Evolutionary conservation across 1,140 invertebrate genomes (phyloP), one percentile per base, ranked within the genome.

Genomic region (Aphaenogaster rudis): DNA sequence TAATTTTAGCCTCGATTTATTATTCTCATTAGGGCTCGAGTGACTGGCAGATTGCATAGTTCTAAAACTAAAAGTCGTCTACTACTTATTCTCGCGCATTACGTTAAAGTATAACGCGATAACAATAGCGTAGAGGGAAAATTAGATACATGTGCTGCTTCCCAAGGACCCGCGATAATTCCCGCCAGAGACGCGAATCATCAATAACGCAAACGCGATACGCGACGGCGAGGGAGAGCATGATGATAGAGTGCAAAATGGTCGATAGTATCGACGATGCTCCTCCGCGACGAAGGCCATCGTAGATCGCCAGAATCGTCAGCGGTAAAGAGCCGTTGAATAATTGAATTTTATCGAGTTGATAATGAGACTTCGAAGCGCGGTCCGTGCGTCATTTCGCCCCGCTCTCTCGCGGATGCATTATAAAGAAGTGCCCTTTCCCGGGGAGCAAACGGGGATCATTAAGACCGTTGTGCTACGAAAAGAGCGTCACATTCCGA

Each of bases 291-390:
- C 59, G 28, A 72, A 64, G 86, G 86, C 3, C 67, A 67, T 63
- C 48, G 17, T 52, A 61, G 48, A 87, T 87, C 67, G 76, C 17
- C 67, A 64, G 52, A 54, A 87, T 87, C 15, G 86, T 50, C 48
- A 21, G 42, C 54, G 45, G 28, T 64, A 69, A 77, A 54, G 39
- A 39, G 11, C n/a, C 66, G 28, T 13, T 54, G 45, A 82, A 86
- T 90, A 91, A 91, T 91, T 90, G 86, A 91, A 86, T 78, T 67
- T 61, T 57, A 90, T 91, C 78, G 90, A 91, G 88, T 72, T 48
- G 59, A 52, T 69, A 81, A 86, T 88, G 69, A 82, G 42, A 7
- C 8, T 11, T 33, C 11, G 17, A 17, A 13, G 6, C 36, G 11
- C 36, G 6, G 42, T 6, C 42, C 61, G 21, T 79, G 45, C 33